These are phyloP conservation scores for Neosilurus mollespiculum DNA, from an alignment of 2,797 vertebrate species.

Conservation along the genomic window DNA sequence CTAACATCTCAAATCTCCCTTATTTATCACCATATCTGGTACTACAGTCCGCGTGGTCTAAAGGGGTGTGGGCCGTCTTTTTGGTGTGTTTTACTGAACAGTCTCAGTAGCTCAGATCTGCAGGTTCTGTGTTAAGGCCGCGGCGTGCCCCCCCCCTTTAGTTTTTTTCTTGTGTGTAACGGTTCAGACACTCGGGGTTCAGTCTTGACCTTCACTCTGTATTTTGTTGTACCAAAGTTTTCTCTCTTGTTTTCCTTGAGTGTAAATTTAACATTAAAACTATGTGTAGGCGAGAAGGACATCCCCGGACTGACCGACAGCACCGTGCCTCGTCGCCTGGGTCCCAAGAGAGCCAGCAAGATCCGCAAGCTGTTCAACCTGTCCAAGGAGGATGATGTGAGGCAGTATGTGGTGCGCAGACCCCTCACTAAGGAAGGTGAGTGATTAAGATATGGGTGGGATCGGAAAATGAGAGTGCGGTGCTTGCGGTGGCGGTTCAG, in stretches of 20 bases:
- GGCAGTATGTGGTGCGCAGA: constrained; percentile 95
- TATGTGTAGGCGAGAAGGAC: constrained; percentile 87
- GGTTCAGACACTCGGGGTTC: neutral
- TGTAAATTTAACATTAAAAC: neutral
- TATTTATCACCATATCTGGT: no score
- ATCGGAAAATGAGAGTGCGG: no score
- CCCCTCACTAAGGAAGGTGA: constrained; percentile 93
- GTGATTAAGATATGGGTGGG: neutral
- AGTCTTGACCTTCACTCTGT: neutral
- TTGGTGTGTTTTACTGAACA: no score
- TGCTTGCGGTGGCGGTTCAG: neutral
- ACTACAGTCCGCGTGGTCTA: no score
- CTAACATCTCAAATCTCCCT: no score
- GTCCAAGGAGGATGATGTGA: constrained; percentile 96
- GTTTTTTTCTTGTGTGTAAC: no score
- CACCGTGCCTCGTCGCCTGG: constrained; percentile 92
- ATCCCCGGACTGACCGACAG: constrained; percentile 97
- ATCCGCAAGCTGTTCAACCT: constrained; percentile 98
- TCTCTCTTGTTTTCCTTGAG: neutral
- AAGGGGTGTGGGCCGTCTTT: no score
- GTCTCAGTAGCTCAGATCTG: no score
- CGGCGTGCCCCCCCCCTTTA: no score
- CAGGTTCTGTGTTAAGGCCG: no score
- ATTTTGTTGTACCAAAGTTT: neutral
- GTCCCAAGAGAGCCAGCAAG: constrained; percentile 96